Evolutionary conservation across 1,140 invertebrate species (phyloP).

Genomic region (Diorhabda sublineata): DNA sequence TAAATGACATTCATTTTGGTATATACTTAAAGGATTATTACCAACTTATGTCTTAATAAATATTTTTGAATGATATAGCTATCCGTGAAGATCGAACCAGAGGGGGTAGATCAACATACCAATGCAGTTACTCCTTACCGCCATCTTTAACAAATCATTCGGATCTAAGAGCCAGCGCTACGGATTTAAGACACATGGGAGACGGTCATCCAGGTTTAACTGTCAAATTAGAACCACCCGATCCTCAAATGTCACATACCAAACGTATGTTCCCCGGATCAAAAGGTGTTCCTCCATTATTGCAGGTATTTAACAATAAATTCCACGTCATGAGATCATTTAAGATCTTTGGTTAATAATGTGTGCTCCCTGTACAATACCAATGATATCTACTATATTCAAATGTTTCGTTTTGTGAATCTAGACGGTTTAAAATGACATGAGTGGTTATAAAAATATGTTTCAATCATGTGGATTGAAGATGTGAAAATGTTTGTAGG

Average conservation of each 20-base stretch:
- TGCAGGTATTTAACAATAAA: slow-evolving; percentile 47
- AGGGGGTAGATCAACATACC: slow-evolving; percentile 92
- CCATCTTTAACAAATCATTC: slow-evolving; percentile 58
- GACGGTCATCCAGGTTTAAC: slow-evolving; percentile 38
- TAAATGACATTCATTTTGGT: too few relatives aligned
- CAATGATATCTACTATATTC: too few relatives aligned
- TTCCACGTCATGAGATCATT: background rate
- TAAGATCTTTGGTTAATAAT: too few relatives aligned
- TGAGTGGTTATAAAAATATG: too few relatives aligned
- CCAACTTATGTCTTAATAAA: too few relatives aligned
- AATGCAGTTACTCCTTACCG: slow-evolving; percentile 84
- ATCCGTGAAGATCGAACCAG: slow-evolving; percentile 91
- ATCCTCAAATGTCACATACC: slow-evolving; percentile 30
- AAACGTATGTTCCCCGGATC: slow-evolving; percentile 35
- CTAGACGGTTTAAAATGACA: too few relatives aligned
- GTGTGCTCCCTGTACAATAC: too few relatives aligned
- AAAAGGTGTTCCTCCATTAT: slow-evolving; percentile 52
- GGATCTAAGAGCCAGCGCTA: slow-evolving; percentile 47
- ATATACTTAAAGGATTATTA: too few relatives aligned
- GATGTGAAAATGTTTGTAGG: too few relatives aligned
- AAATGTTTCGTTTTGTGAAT: too few relatives aligned
- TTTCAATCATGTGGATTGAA: too few relatives aligned
- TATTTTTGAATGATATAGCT: slow-evolving; percentile 52
- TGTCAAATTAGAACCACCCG: slow-evolving; percentile 42
- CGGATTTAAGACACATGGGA: slow-evolving; percentile 40